Conservation (phyloP, 2,888 invertebrate genomes). For the Rotaria sp. region DNA sequence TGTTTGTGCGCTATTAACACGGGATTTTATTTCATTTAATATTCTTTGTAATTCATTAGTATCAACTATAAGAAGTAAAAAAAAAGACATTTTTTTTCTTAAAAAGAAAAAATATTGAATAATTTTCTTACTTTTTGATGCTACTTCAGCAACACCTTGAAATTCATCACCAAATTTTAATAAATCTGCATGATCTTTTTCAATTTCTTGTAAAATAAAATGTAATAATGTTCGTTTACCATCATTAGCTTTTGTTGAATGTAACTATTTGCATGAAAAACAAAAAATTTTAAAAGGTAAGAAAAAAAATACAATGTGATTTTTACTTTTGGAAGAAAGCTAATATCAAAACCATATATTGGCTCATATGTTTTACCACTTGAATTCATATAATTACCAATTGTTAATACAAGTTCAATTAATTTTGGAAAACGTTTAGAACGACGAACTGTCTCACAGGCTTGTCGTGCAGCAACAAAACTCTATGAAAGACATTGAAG, state of each 20-base stretch:
- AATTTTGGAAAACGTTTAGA: slow-evolving; percentile 83
- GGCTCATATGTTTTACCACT: slow-evolving; percentile 80
- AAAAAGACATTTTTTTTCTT: slow-evolving; percentile 40
- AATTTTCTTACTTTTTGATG: slow-evolving; percentile 60
- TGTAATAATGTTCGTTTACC: slow-evolving; percentile 85
- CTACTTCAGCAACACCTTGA: slow-evolving; percentile 73
- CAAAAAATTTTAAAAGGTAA: neutral
- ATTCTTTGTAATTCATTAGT: slow-evolving; percentile 56
- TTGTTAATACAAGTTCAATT: slow-evolving; percentile 74
- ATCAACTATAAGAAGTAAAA: slow-evolving; percentile 52
- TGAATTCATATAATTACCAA: slow-evolving; percentile 94
- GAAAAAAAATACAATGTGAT: neutral
- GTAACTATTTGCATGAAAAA: slow-evolving; percentile 49
- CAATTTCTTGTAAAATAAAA: slow-evolving; percentile 78
- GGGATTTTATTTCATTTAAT: slow-evolving; percentile 72
- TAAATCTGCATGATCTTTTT: slow-evolving; percentile 77
- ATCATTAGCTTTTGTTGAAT: slow-evolving; percentile 71
- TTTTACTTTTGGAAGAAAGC: slow-evolving; percentile 78
- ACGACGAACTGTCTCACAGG: slow-evolving; percentile 82
- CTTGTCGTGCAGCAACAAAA: slow-evolving; percentile 51
- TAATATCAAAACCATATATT: slow-evolving; percentile 91
- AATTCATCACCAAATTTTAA: slow-evolving; percentile 77
- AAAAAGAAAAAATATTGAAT: slow-evolving; percentile 23
- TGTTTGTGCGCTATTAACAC: slow-evolving; percentile 77
- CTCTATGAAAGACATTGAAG: neutral